Evolutionary conservation across 2,888 invertebrate genomes (phyloP).

Genomic region (Euphydryas editha): DNA sequence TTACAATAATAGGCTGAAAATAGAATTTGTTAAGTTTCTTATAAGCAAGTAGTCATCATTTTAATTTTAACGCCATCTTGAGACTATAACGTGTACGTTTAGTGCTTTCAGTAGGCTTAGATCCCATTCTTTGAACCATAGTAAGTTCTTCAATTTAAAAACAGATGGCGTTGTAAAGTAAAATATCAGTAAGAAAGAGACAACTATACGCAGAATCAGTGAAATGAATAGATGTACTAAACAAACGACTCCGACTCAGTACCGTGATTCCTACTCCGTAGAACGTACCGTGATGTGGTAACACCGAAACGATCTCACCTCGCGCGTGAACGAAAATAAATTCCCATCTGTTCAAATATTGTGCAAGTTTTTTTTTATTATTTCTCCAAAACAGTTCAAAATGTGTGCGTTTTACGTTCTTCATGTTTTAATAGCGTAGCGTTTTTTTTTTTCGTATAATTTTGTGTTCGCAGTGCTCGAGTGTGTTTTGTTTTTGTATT

Average conservation of each 20-base stretch:
- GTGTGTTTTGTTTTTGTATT: conserved; percentile 72
- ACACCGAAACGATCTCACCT: conserved; percentile 47
- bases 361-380: conserved; percentile 72
- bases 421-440: conserved; percentile 51
- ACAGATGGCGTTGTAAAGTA: conserved; percentile 57
- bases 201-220: conserved; percentile 52
- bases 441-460: conserved; percentile 51
- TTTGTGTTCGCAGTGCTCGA: conserved; percentile 69
- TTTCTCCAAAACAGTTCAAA: conserved; percentile 60
- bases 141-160: conserved; percentile 15
- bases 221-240: conserved; percentile 51
- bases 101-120: not conserved
- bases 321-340: conserved; percentile 78
- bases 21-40: no score
- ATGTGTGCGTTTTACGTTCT: conserved; percentile 61
- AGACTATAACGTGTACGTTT: not conserved
- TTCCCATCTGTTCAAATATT: conserved; percentile 80
- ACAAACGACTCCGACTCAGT: conserved; percentile 65
- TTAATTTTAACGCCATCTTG: conserved; percentile 5
- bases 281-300: conserved; percentile 47
- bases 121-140: not conserved
- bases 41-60: no score
- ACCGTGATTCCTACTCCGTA: conserved; percentile 65
- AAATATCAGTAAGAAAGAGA: conserved; percentile 63
- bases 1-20: no score